These are phyloP conservation scores for Laticauda colubrina DNA, from an alignment of 2,113 vertebrate species.

Conservation along the genomic window DNA sequence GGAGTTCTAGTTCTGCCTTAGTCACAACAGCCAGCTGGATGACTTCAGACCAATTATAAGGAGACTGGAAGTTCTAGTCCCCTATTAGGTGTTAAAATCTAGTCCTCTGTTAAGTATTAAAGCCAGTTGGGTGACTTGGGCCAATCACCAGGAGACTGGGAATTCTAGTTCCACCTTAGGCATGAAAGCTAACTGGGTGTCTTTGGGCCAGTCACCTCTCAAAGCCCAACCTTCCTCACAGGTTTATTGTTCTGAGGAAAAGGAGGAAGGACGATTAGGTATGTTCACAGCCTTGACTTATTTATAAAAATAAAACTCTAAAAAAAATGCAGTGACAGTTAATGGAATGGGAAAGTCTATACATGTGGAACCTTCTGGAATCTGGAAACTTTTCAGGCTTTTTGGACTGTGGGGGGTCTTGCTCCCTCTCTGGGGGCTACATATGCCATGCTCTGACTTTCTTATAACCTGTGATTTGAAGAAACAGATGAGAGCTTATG, in stretches of 20 bases:
- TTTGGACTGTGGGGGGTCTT: background rate
- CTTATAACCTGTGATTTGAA: background rate
- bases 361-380: too few relatives aligned
- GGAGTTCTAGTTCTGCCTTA: too few relatives aligned
- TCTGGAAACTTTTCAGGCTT: background rate
- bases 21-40: too few relatives aligned
- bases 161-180: background rate
- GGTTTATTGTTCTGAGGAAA: background rate
- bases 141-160: too few relatives aligned
- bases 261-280: background rate
- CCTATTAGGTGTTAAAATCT: too few relatives aligned
- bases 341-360: background rate
- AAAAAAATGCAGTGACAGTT: background rate
- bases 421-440: background rate
- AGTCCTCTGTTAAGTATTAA: background rate
- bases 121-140: too few relatives aligned
- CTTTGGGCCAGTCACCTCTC: background rate
- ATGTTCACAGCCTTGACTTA: background rate
- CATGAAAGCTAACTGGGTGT: background rate
- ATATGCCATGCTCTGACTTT: background rate
- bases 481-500: background rate
- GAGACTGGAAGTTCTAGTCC: background rate
- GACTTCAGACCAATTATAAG: too few relatives aligned
- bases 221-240: too few relatives aligned
- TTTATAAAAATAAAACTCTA: background rate